Conservation (phyloP, 64 coral and sea anemone genomes). For the Stylophora pistillata region DNA sequence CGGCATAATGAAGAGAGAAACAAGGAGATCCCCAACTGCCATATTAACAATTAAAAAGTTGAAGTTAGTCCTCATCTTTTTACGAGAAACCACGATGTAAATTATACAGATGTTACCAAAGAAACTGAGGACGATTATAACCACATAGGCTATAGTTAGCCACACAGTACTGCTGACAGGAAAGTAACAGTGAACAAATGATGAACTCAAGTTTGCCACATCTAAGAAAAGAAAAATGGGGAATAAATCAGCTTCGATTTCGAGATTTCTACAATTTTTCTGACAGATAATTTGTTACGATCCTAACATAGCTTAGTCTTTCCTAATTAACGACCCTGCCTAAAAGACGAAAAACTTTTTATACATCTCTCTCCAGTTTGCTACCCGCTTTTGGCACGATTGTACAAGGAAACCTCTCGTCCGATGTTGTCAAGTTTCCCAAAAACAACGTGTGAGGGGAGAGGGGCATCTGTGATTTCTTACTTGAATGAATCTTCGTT, state of each 20-base stretch:
- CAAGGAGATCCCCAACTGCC: conserved; percentile 69
- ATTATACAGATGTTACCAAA: conserved; percentile 54
- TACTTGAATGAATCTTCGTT: no score
- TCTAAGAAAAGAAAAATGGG: not conserved
- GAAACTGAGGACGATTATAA: conserved; percentile 47
- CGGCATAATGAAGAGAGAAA: conserved; percentile 58
- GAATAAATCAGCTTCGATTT: not conserved
- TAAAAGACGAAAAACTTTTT: no score
- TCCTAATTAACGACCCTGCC: no score
- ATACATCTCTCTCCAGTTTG: no score
- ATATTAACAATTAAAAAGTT: conserved; percentile 71
- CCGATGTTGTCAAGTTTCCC: no score
- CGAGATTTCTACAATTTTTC: no score
- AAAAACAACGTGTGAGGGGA: no score
- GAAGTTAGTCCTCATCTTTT: conserved; percentile 57
- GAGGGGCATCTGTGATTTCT: no score
- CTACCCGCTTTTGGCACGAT: no score
- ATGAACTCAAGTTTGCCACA: not conserved
- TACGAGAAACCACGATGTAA: conserved; percentile 54
- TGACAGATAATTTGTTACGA: no score
- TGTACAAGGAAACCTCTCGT: no score
- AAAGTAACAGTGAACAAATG: not conserved
- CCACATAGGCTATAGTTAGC: conserved; percentile 41
- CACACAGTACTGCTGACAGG: not conserved
- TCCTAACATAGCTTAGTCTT: no score